Evolutionary conservation across 2,113 vertebrate genomes (phyloP), one percentile per base, ranked within the genome.

Genomic region (Apus apus): DNA sequence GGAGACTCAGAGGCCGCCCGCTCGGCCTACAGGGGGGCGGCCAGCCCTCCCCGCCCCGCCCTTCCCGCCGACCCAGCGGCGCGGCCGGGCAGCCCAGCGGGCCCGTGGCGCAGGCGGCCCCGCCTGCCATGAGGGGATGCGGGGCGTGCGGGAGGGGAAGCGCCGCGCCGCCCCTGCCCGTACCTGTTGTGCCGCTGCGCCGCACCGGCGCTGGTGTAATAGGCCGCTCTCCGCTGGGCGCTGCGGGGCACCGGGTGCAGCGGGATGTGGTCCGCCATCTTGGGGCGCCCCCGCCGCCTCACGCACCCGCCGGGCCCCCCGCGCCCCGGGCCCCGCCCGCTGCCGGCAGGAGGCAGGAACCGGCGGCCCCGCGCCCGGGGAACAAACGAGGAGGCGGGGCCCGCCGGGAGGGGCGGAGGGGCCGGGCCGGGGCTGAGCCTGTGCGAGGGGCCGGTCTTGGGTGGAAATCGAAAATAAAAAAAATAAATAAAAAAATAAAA

Each of bases 231-330:
- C 71, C 94, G 95, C 93, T 88, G 97, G 71, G 87, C 66, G 90
- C 96, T 92, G 89, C 97, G 97, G 90, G 93, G 92, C 36, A 98
- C 97, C 23, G 97, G 97, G 92, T 92, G 96, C 71, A 98, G 96
- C 36, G 97, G 98, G 68, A 98, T 98, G 58, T 95, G 97, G 27
- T 98, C 98, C 95, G 98, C 98, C 98, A 98, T 98, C 89, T 94
- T 86, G 92, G 89, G 90, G 93, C 73, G 40, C 48, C 82, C 75
- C 68, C 11, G 73, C 29, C 54, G 18, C 27, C 27, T 7, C 29
- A 11, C 62, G 18, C 51, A n/a, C n/a, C n/a, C n/a, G n/a, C n/a
- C n/a, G 34, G 22, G 21, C 80, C 34, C 34, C 32, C 64, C 82
- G 92, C 85, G 94, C 85, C 76, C 84, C 46, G 8, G 46, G 1